These are phyloP conservation scores for Ephydatia muelleri DNA, from an alignment of 37 sponge, comb jelly and placozoan species.

Conservation along the genomic window DNA sequence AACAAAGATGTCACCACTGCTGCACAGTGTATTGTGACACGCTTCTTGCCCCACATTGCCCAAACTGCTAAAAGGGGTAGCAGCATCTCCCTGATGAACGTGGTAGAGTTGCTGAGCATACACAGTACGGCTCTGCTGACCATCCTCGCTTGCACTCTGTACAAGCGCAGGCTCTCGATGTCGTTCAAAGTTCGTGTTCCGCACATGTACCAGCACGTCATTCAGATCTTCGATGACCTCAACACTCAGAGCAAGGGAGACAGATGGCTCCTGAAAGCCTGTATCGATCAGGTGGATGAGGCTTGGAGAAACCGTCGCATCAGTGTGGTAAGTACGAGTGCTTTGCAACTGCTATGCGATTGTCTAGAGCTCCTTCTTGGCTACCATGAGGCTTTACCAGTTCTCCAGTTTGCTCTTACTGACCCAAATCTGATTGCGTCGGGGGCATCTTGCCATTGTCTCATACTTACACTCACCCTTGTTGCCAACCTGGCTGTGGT, in stretches of 20 bases:
- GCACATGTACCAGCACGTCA: conserved; percentile 16
- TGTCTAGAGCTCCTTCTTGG: conserved; percentile 39
- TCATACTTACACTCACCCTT: conserved; percentile 40
- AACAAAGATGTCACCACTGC: conserved; percentile 8
- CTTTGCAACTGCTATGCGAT: conserved; percentile 1
- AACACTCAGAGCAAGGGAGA: conserved; percentile 6
- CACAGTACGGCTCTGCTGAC: conserved; percentile 37
- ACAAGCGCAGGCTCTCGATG: not conserved
- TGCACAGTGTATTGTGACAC: conserved; percentile 19
- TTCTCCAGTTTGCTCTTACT: conserved; percentile 44
- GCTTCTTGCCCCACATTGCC: conserved; percentile 36
- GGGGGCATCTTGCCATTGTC: conserved; percentile 32
- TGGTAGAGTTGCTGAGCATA: conserved; percentile 26
- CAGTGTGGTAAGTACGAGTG: not conserved
- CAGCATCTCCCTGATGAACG: conserved; percentile 23
- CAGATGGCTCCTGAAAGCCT: conserved; percentile 19
- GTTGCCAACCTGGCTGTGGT: conserved; percentile 38
- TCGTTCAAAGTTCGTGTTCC: conserved; percentile 15
- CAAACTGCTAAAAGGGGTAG: not conserved
- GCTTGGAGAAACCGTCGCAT: no score
- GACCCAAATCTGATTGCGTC: not conserved
- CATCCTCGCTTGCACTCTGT: conserved; percentile 23
- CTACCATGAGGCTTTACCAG: not conserved
- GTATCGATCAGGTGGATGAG: conserved; percentile 11
- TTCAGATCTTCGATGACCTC: conserved; percentile 58